A percentile compares a stretch with the other conserved stretches of the same genome.
Conservation (phyloP, 2,797 vertebrate genomes). For the Urocyon cinereoargenteus region DNA sequence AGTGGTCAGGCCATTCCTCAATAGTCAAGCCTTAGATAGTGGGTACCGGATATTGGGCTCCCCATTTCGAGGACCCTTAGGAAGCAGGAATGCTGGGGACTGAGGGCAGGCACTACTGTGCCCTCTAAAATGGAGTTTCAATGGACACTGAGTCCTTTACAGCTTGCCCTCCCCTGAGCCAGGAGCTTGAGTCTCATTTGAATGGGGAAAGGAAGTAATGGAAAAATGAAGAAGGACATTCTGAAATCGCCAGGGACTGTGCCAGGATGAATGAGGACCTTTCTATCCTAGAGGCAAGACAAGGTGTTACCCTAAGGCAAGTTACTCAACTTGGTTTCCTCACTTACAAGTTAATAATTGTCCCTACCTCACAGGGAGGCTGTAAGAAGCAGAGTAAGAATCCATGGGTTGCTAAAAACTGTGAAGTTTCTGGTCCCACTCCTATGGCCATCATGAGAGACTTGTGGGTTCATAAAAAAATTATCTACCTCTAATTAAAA, state of each 20-base stretch:
- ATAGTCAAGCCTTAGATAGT: background rate
- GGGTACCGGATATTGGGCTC: background rate
- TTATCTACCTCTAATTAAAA: background rate
- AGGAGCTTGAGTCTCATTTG: background rate
- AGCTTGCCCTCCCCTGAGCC: background rate
- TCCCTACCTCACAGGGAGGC: background rate
- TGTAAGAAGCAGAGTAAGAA: background rate
- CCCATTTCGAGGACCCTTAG: background rate
- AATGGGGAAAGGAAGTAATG: background rate
- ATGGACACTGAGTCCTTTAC: background rate
- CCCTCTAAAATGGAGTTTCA: background rate
- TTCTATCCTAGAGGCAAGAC: background rate
- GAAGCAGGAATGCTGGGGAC: background rate
- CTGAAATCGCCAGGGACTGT: background rate
- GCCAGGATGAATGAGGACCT: background rate
- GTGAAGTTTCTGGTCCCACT: background rate
- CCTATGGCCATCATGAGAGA: background rate
- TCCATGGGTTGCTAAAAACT: background rate
- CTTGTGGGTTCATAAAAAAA: background rate
- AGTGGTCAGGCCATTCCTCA: background rate
- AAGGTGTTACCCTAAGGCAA: background rate
- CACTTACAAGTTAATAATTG: background rate
- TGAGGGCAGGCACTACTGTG: background rate
- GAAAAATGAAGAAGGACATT: background rate
- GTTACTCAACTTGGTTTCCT: background rate